Conservation (phyloP, 2,113 vertebrate genomes). For the Sinocyclocheilus anshuiensis region DNA sequence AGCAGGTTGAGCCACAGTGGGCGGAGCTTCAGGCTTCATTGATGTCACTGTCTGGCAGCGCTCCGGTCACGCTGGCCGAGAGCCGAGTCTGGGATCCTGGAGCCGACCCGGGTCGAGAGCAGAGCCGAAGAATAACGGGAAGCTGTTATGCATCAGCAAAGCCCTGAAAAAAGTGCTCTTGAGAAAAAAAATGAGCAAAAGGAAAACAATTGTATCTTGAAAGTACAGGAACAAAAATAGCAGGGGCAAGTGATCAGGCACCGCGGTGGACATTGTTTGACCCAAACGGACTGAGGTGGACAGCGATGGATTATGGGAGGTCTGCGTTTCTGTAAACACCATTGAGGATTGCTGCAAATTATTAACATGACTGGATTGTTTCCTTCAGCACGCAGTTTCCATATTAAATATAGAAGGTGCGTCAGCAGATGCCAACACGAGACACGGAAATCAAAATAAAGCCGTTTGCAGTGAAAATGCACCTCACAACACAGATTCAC, state of each 20-base stretch:
- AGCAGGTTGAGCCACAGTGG: slow-evolving; percentile 54
- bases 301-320: slow-evolving; percentile 51
- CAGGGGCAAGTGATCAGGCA: slow-evolving; percentile 64
- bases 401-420: slow-evolving; percentile 12
- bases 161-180: slow-evolving; percentile 69
- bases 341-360: slow-evolving; percentile 21
- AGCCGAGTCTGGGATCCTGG: slow-evolving; percentile 71
- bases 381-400: slow-evolving; percentile 39
- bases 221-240: slow-evolving; percentile 83
- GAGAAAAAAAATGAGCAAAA: slow-evolving; percentile 62
- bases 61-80: slow-evolving; percentile 34
- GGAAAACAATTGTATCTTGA: slow-evolving; percentile 85
- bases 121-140: slow-evolving; percentile 93
- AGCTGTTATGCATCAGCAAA: slow-evolving; percentile 87
- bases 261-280: slow-evolving; percentile 45
- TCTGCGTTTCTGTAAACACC: slow-evolving; percentile 51
- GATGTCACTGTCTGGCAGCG: slow-evolving; percentile 70
- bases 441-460: not conserved
- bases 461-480: not conserved
- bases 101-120: slow-evolving; percentile 68
- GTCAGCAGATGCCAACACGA: not conserved
- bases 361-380: slow-evolving; percentile 37
- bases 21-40: slow-evolving; percentile 64
- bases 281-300: slow-evolving; percentile 14
- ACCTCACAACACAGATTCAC: not conserved